Percentiles rank a stretch among this genome's conserved stretches.
Conservation (phyloP, 1,140 invertebrate genomes). For the Heliconius himera region DNA sequence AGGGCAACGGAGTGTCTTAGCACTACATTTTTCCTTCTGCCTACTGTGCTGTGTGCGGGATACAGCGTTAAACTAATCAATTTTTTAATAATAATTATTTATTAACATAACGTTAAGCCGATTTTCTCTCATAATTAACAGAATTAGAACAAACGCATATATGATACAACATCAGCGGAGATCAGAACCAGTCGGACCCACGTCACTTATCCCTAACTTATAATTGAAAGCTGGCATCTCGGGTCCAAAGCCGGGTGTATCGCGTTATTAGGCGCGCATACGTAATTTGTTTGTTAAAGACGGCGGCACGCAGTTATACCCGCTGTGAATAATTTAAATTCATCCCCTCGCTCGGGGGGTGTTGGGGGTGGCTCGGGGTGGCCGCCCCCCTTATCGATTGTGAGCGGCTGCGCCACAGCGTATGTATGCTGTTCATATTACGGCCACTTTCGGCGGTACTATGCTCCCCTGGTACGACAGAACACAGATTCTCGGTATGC, state of each 20-base stretch:
- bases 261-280: conserved; percentile 79
- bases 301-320: conserved; percentile 76
- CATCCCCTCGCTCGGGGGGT: conserved; percentile 55
- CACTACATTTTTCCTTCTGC: too few species aligned
- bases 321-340: conserved; percentile 81
- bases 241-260: conserved; percentile 70
- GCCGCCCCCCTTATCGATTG: conserved; percentile 69
- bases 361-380: conserved; percentile 51
- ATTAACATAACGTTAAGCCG: not conserved
- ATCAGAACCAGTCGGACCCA: conserved; percentile 43
- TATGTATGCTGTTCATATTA: conserved; percentile 55
- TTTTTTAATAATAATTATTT: not conserved
- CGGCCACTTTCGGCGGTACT: conserved; percentile 56
- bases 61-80: too few species aligned
- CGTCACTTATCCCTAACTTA: conserved; percentile 69
- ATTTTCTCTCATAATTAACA: conserved; percentile 26
- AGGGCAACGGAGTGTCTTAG: too few species aligned
- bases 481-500: conserved; percentile 66
- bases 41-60: too few species aligned
- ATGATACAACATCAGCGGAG: conserved; percentile 23
- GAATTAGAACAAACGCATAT: conserved; percentile 33
- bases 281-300: conserved; percentile 81
- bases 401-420: conserved; percentile 51
- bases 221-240: conserved; percentile 73
- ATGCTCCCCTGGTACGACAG: conserved; percentile 66